Conservation (phyloP, 2,888 invertebrate genomes). For the Clepsis dumicolana region DNA sequence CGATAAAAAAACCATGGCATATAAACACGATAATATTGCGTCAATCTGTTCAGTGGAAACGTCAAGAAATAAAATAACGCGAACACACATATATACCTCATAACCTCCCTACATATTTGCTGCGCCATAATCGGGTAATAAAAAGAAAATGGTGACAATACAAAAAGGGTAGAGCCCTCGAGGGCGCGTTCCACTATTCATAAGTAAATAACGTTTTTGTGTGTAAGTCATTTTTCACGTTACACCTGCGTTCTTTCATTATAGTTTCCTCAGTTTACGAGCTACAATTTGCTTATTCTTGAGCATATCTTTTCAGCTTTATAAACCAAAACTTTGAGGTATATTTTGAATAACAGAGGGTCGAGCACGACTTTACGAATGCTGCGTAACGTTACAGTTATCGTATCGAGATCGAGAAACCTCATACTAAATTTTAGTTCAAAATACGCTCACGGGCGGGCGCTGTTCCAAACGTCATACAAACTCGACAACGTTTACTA, state of each 20-base stretch:
- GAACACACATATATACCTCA: conserved; percentile 36
- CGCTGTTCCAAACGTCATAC: too few relatives aligned
- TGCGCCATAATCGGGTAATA: conserved; percentile 43
- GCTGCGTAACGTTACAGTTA: too few relatives aligned
- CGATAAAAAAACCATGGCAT: neutral
- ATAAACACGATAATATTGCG: conserved; percentile 9
- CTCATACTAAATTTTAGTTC: too few relatives aligned
- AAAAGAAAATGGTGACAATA: conserved; percentile 43
- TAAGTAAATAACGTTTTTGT: conserved; percentile 53
- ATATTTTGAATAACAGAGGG: too few relatives aligned
- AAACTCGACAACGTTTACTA: too few relatives aligned
- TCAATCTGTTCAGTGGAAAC: conserved; percentile 27
- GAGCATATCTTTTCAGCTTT: neutral
- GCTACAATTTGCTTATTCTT: conserved; percentile 1
- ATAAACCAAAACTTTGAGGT: too few relatives aligned
- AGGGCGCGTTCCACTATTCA: conserved; percentile 49
- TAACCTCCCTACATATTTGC: conserved; percentile 40
- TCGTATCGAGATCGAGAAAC: too few relatives aligned
- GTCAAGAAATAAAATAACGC: conserved; percentile 37
- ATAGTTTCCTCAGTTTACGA: conserved; percentile 17
- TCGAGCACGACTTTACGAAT: too few relatives aligned
- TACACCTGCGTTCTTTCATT: conserved; percentile 38
- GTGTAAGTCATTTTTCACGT: conserved; percentile 39
- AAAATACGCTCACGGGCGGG: too few relatives aligned
- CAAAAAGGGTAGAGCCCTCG: conserved; percentile 44